Evolutionary conservation across 2,888 invertebrate genomes (phyloP), one percentile per base, ranked within the genome.

Genomic region (Caenorhabditis macrosperma): DNA sequence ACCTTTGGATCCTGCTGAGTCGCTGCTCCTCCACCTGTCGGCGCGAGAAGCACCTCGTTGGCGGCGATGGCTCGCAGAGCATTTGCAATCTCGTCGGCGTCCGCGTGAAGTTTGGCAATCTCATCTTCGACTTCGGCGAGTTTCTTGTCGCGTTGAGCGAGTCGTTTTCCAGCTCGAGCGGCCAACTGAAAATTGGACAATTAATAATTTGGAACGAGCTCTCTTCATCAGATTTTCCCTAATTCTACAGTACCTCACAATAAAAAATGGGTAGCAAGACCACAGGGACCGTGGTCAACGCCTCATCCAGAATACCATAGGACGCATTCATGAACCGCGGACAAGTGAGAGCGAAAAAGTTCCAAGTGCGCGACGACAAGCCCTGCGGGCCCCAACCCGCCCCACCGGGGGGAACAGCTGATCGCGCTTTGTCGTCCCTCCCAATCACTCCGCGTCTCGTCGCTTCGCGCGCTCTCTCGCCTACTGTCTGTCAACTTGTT

Each of bases 141-240:
- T n/a, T 82, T 82, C 68, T 83, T 85, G 54, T 78, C 79, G 7
- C 84, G 74, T 69, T 83, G 82, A 22, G 66, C 83, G 2, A 86
- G 59, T 17, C 80, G 79, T 72, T 82, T 82, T 54, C 69, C 69
- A 50, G 79, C 78, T 12, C 82, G 72, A 17, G 79, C 74, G 57
- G 81, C 72, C 12, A 84, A 41, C 84, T 82, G 80, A 60, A 78
- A 81, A 44, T 17, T 3, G 12, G n/a, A 57, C 59, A 44, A 35
- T 60, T 15, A 48, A 59, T 38, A 66, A 52, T 26, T 17, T 22
- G 7, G 17, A 20, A 6, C 52, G 35, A 59, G 28, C 22, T 10
- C 12, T 44, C 5, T 30, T 9, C 28, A 55, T 33, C 24, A n/a
- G n/a, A n/a, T 33, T 33, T 7, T 33, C 33, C 10, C 33, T 33